phyloP scores from a whole-genome alignment of 2,888 invertebrate species.

The Cryptus viduatorius region DNA sequence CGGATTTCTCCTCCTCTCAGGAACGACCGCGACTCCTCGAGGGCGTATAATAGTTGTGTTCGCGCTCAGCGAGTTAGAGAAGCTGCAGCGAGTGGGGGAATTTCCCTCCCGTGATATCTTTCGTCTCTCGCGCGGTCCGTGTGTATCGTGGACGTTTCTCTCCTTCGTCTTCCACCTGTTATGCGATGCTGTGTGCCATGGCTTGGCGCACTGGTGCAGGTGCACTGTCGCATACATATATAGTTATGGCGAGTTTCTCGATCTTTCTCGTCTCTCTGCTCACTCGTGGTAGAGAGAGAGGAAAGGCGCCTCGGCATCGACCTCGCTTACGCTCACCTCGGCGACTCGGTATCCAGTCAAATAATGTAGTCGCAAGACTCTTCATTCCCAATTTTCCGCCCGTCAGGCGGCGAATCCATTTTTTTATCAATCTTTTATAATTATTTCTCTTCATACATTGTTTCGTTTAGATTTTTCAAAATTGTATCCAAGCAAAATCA shows the following conservation, averaged over 20 bases:
- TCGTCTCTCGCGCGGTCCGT: constrained; percentile 56
- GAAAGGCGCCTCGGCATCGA: constrained; percentile 38
- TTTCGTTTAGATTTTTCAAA: too few relatives aligned
- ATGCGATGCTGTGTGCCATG: constrained; percentile 77
- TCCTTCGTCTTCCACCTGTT: constrained; percentile 81
- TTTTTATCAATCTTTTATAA: too few relatives aligned
- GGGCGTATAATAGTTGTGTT: constrained; percentile 83
- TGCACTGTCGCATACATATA: constrained; percentile 70
- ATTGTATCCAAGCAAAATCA: too few relatives aligned
- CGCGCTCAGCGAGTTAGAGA: constrained; percentile 56
- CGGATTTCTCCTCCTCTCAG: constrained; percentile 83
- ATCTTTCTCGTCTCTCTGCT: constrained; percentile 52
- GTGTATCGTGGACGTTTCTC: constrained; percentile 46
- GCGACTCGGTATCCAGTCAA: constrained; percentile 1
- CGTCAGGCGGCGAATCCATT: too few relatives aligned
- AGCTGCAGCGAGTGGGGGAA: constrained; percentile 47
- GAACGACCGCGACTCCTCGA: constrained; percentile 73
- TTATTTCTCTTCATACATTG: too few relatives aligned
- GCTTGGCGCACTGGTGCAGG: constrained; percentile 76
- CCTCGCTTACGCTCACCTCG: not conserved
- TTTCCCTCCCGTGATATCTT: constrained; percentile 73
- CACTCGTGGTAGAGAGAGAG: constrained; percentile 13
- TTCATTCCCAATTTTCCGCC: not conserved
- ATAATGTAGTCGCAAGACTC: not conserved
- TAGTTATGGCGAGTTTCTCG: constrained; percentile 52